These are phyloP conservation scores for Porites cylindrica DNA, from an alignment of 92 coral and sea anemone species.

Conservation along the genomic window DNA sequence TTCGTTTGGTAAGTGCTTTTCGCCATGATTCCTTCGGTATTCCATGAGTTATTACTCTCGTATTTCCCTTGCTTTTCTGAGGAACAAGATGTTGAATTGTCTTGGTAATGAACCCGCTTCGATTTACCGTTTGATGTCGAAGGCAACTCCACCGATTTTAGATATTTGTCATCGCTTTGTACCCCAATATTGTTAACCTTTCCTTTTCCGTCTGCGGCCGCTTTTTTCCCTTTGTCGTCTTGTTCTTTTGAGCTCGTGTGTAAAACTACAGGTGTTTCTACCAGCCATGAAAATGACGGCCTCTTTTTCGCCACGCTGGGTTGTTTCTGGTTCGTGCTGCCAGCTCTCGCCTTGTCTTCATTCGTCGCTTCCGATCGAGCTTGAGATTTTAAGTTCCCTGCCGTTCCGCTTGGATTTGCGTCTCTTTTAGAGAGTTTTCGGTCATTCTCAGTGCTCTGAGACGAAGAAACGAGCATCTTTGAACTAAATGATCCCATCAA, in stretches of 20 bases:
- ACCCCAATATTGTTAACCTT: neutral
- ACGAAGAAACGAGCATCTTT: neutral
- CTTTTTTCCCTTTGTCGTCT: conserved; percentile 5
- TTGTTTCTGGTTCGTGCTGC: neutral
- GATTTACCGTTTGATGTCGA: neutral
- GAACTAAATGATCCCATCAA: conserved; percentile 22
- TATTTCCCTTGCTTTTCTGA: neutral
- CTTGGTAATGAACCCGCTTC: no score
- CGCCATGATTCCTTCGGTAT: neutral
- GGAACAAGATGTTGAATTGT: neutral
- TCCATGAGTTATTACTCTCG: neutral
- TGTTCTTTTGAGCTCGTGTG: conserved; percentile 14
- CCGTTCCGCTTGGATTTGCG: neutral
- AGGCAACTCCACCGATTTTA: neutral
- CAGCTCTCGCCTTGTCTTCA: neutral
- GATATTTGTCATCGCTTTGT: conserved; percentile 14
- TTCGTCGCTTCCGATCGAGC: neutral
- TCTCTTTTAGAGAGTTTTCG: neutral
- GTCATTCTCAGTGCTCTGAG: neutral
- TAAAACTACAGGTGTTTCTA: conserved; percentile 4
- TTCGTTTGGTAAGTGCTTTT: neutral
- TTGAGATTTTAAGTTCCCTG: neutral
- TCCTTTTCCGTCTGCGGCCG: neutral
- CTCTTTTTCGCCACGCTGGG: neutral
- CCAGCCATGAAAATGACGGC: conserved; percentile 18